Conservation (phyloP, 2,888 invertebrate species). For the Sisyra nigra region DNA sequence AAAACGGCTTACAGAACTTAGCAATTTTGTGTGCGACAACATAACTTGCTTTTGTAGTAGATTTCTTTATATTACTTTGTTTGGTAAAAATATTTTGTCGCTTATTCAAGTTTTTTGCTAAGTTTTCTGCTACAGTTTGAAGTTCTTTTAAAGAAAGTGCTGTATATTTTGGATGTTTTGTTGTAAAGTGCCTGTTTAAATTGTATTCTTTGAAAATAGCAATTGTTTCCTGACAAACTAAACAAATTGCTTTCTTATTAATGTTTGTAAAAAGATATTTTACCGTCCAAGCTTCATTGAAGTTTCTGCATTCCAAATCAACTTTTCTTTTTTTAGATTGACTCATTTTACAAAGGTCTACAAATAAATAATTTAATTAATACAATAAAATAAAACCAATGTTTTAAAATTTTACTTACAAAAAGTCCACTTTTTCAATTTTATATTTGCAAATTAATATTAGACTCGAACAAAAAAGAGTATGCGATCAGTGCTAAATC, state of each 20-base stretch:
- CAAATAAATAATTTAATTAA: background rate
- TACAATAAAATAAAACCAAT: background rate
- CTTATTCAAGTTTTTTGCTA: conserved; percentile 7
- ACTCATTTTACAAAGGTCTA: background rate
- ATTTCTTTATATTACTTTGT: conserved; percentile 9
- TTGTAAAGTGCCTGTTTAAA: conserved; percentile 2
- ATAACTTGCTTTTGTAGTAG: conserved; percentile 11
- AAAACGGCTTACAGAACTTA: conserved; percentile 10
- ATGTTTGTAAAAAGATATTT: conserved; percentile 2
- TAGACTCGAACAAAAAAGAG: too few species aligned
- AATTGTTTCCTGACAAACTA: background rate
- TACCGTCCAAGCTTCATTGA: background rate
- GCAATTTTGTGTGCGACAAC: conserved; percentile 12
- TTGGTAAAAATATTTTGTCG: conserved; percentile 8
- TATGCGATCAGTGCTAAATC: too few species aligned
- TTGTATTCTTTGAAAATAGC: background rate
- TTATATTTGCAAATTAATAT: too few species aligned
- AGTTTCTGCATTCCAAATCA: background rate
- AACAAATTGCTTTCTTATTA: conserved; percentile 1
- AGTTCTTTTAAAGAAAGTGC: conserved; percentile 9
- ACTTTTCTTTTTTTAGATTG: conserved; percentile 1
- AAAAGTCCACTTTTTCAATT: background rate
- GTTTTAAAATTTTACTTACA: background rate
- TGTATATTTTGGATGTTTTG: conserved; percentile 9
- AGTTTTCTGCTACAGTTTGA: conserved; percentile 8